Evolutionary conservation across 2,888 invertebrate species (phyloP).

Genomic region (Drosophila melanosoma): DNA sequence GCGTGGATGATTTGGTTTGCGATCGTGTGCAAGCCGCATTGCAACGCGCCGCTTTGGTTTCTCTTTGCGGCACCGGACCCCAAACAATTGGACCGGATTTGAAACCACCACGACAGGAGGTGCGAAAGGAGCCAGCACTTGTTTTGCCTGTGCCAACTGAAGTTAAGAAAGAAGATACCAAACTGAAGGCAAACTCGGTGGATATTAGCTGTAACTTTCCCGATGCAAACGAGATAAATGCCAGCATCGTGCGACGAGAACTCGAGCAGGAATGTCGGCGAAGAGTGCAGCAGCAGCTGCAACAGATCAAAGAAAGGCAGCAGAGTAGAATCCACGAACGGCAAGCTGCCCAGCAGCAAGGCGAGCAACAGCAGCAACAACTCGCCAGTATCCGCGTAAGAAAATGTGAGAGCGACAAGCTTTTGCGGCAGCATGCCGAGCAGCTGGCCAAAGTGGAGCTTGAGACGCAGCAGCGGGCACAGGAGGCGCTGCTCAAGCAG

Average conservation of each 20-base stretch:
- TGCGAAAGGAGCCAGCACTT: neutral
- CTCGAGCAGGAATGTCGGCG: constrained; percentile 71
- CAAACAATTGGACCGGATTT: constrained; percentile 78
- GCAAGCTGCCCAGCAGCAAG: neutral
- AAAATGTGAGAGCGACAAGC: constrained; percentile 60
- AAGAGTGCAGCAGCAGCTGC: constrained; percentile 52
- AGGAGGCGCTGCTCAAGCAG: constrained; percentile 64
- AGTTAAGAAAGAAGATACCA: neutral
- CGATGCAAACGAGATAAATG: constrained; percentile 62
- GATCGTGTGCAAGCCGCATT: constrained; percentile 51
- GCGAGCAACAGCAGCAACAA: constrained; percentile 36
- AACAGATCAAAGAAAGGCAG: constrained; percentile 50
- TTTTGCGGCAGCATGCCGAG: constrained; percentile 75
- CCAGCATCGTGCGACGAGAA: constrained; percentile 68
- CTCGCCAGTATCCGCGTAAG: constrained; percentile 38
- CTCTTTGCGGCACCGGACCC: constrained; percentile 55
- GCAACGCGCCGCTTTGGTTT: constrained; percentile 59
- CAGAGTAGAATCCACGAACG: constrained; percentile 14
- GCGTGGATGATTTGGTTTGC: constrained; percentile 48
- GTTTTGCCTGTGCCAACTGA: neutral
- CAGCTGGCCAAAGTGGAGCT: constrained; percentile 62
- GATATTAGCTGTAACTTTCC: constrained; percentile 57
- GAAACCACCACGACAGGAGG: constrained; percentile 14
- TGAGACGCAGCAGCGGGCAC: constrained; percentile 67
- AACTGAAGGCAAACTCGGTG: too few relatives aligned